A percentile compares a stretch with the other conserved stretches of the same genome.
These are phyloP conservation scores for Rallus limicola DNA, from an alignment of 2,113 vertebrate genomes.

Conservation along the genomic window DNA sequence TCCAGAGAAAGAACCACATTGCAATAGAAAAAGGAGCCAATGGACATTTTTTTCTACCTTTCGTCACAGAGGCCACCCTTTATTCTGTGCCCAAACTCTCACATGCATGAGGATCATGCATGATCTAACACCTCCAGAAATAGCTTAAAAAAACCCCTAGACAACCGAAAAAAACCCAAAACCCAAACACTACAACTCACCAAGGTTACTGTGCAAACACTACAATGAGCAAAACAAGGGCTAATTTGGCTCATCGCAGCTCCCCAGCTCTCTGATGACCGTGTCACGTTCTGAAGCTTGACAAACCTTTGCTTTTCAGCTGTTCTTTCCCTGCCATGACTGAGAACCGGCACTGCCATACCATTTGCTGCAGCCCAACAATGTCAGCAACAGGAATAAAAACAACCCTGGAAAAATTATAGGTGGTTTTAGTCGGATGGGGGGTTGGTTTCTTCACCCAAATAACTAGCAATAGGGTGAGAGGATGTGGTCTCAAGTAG, in stretches of 20 bases:
- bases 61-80: neutral
- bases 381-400: neutral
- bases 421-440: neutral
- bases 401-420: neutral
- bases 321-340: neutral
- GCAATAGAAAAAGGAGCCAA: neutral
- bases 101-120: neutral
- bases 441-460: too few species aligned
- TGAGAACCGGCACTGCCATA: neutral
- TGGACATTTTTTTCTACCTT: neutral
- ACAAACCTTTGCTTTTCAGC: neutral
- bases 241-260: neutral
- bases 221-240: neutral
- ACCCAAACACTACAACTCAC: neutral
- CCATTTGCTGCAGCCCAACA: neutral
- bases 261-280: neutral
- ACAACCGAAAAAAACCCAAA: neutral
- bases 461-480: too few species aligned
- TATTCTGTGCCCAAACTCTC: neutral
- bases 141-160: neutral
- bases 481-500: too few species aligned
- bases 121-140: neutral
- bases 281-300: fast-evolving
- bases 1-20: neutral
- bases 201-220: neutral